Evolutionary conservation across 2,113 vertebrate genomes (phyloP), one percentile per base, ranked within the genome.

Genomic region (Trematocara unimaculatum): DNA sequence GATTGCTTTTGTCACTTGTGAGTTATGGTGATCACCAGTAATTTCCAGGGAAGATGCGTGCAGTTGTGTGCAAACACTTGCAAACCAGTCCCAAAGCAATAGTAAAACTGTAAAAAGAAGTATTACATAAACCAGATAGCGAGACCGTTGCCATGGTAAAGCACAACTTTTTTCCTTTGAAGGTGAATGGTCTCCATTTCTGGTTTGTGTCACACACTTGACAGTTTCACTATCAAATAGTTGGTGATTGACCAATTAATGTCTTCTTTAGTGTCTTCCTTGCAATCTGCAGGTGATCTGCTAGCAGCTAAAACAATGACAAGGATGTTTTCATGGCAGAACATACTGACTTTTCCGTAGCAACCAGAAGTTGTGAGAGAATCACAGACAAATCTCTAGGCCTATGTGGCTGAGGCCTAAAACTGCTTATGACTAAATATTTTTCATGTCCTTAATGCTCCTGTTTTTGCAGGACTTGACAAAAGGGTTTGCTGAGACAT

Each of bases 381-480:
- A 45, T 47, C 23, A 47, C 40, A 3, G 14, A 29, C 23, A 11
- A 45, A 26, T 47, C 42, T 47, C 70, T 74, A 47, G 42, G 23
- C 23, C 70, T 29, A 5, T 18, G 42, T 74, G 23, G 42, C 70
- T 4, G 70, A 74, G 15, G 42, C 70, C 42, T 49, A 74, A 74
- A 74, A 74, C 70, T 47, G 15, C 15, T 47, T 74, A 47, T 74
- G 42, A 74, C n/a, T 29, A 23, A 62, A 29, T 47, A 26, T 29
- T 26, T 56, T 77, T 31, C 13, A 10, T 38, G 12, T 81, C 7
- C 40, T 78, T 20, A 14, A 58, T 74, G 53, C 3, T 10, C 42
- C 15, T 84, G 10, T 83, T 51, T 58, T 15, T 87, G 5, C 85
- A 95, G 95, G 91, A 93, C 60, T 64, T 70, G 29, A 70, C 31